Conservation (phyloP, 1,140 invertebrate genomes). For the Eurosta solidaginis region DNA sequence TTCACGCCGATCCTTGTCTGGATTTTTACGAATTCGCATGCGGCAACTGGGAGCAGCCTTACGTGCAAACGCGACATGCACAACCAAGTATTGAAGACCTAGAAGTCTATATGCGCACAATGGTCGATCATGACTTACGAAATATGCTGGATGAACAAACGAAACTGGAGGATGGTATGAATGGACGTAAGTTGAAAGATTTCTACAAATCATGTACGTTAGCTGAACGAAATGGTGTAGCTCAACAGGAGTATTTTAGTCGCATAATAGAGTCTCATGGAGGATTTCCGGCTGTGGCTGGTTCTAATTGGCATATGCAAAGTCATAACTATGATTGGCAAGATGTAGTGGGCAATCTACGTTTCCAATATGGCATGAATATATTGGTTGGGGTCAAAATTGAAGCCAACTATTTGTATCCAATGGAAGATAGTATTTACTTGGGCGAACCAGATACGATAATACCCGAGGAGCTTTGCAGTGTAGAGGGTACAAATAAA, state of each 20-base stretch:
- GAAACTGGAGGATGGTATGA: constrained; percentile 40
- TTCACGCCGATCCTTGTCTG: constrained; percentile 76
- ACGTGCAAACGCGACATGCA: constrained; percentile 79
- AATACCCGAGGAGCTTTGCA: constrained; percentile 45
- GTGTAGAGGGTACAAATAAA: not conserved
- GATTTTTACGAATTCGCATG: constrained; percentile 79
- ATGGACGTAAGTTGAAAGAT: constrained; percentile 60
- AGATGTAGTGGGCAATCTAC: constrained; percentile 71
- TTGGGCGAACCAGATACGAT: constrained; percentile 65
- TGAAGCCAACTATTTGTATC: constrained; percentile 84
- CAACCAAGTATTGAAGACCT: constrained; percentile 73
- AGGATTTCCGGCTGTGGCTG: constrained; percentile 50
- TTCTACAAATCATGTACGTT: constrained; percentile 32
- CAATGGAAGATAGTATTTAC: constrained; percentile 82
- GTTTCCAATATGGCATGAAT: constrained; percentile 78
- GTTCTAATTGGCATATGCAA: constrained; percentile 46
- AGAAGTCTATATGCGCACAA: constrained; percentile 72
- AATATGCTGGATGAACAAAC: constrained; percentile 67
- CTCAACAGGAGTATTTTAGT: constrained; percentile 79
- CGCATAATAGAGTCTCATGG: constrained; percentile 51
- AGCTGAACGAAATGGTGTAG: constrained; percentile 43
- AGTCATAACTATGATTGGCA: constrained; percentile 68
- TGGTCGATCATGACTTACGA: constrained; percentile 70
- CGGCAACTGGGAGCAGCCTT: constrained; percentile 67
- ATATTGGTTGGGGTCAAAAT: constrained; percentile 79